Evolutionary conservation across 2,797 vertebrate species (phyloP), one percentile per base, ranked within the genome.

Genomic region (Sphenodon punctatus): DNA sequence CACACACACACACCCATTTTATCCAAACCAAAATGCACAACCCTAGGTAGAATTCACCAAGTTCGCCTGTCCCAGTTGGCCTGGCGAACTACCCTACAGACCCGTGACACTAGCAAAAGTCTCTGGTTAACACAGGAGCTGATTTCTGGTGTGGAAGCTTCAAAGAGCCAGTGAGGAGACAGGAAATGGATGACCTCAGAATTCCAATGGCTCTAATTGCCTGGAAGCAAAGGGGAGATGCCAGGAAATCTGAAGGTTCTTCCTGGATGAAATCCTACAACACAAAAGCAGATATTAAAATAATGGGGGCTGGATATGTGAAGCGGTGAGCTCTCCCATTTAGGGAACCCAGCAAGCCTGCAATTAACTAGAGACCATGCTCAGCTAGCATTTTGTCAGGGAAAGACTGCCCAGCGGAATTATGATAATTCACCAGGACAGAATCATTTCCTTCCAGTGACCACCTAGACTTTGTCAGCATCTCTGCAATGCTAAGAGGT

Each of bases 231-330:
- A 93, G 1, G 19, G 92, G 90, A 25, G 67, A 89, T 16, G 90
- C 87, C 78, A 93, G 74, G 60, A 92, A 90, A 51, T 92, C 86
- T 67, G 92, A 51, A 30, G 92, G 92, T 56, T 93, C 89, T 8
- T 89, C 84, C 59, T 82, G 80, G 43, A 93, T 74, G 72, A 92
- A 88, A 48, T 93, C 82, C 90, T 92, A 75, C 89, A 22, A 67
- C 6, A 58, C 67, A 43, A 27, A 27, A 15, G 71, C 27, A 65
- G 1, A 46, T 61, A 69, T 16, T 66, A 46, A 65, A 51, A 75
- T 27, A 12, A 10, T 36, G 5, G 14, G 42, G 19, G 10, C 27
- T 10, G 42, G 42, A 12, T 17, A 8, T 38, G 34, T 66, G 20
- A 3, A 34, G 65, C 45, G 46, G 45, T 23, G 45, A 23, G 22